Base-by-base conservation (phyloP, 2,888 invertebrate species). In the Camponotus fellah region DNA sequence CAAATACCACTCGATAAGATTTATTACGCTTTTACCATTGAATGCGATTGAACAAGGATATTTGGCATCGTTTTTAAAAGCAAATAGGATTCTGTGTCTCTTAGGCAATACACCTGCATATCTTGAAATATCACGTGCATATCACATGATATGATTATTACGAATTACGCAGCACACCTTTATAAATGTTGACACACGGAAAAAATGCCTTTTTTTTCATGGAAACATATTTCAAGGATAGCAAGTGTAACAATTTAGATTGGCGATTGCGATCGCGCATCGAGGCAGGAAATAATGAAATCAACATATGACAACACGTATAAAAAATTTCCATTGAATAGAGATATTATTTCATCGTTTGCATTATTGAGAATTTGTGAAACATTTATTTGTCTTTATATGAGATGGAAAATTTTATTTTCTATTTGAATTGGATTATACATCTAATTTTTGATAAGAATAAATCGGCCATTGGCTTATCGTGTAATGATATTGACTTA, bases 201-300 rank as follows among this genome's bases (percentile, higher is more conserved):
- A 75, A 79, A 34, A 66, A 26, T 26, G 49, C 17, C 32, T 80
- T 79, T 83, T 79, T 83, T 84, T 76, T 37, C 46, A 21, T 37
- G 21, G 40, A 43, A 8, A 26, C 17, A 46, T n/a, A 9, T 26
- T 64, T 69, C 84, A 89, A 89, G 87, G 89, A 85, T 86, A 86
- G 64, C 83, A 12, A 83, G 76, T 80, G 32, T 17, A 34, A 56
- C 32, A 21, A 58, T 62, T 64, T 72, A 21, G 43, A 43, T 21
- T 37, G 4, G 17, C 12, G 53, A 40, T 40, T 43, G 71, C 43
- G 32, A 14, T 43, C 17, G 14, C 46, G 17, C 0, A n/a, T 56
- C 8, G 43, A 43, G 10, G n/a, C 43, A 32, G 72, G 17, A 72
- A 75, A 3, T n/a, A 79, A 71, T 71, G 9, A 40, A 49, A 68